Evolutionary conservation across 2,888 invertebrate genomes (phyloP).

Genomic region (Xylota segnis): DNA sequence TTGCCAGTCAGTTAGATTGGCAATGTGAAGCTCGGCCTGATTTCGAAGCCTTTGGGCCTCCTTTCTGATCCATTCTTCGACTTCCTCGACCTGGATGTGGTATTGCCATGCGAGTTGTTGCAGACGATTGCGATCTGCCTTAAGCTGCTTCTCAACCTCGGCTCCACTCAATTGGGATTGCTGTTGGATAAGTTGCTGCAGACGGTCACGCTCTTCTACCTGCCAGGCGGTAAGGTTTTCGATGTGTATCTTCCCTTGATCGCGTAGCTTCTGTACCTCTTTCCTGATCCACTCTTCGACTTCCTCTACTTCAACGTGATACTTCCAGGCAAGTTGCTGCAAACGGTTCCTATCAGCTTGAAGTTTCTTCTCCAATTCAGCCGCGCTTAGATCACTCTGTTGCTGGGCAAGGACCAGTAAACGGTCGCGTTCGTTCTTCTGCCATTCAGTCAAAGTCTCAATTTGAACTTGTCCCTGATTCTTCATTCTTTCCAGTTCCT

Average conservation of each 20-base stretch:
- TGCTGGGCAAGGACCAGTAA: conserved; percentile 80
- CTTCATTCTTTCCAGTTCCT: conserved; percentile 81
- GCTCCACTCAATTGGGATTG: conserved; percentile 80
- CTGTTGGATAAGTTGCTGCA: conserved; percentile 80
- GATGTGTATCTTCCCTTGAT: conserved; percentile 81
- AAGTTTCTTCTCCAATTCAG: conserved; percentile 81
- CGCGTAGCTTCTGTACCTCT: conserved; percentile 81
- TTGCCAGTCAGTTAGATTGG: conserved; percentile 81
- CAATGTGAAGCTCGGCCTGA: conserved; percentile 79
- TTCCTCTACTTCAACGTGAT: conserved; percentile 81
- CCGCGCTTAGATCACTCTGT: conserved; percentile 81
- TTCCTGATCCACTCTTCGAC: conserved; percentile 82
- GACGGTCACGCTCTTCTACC: conserved; percentile 81
- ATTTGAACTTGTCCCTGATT: conserved; percentile 81
- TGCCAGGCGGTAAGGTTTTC: conserved; percentile 82
- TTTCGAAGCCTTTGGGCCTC: conserved; percentile 81
- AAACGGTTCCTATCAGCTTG: conserved; percentile 81
- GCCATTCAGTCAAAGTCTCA: conserved; percentile 82
- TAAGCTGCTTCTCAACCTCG: conserved; percentile 81
- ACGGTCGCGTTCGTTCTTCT: conserved; percentile 81
- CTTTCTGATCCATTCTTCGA: conserved; percentile 82
- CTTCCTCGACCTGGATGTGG: conserved; percentile 81
- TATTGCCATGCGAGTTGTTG: conserved; percentile 82
- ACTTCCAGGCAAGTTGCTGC: conserved; percentile 80
- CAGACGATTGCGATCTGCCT: conserved; percentile 81